Conservation (phyloP, 92 coral and sea anemone genomes). For the Plumapathes pennacea region DNA sequence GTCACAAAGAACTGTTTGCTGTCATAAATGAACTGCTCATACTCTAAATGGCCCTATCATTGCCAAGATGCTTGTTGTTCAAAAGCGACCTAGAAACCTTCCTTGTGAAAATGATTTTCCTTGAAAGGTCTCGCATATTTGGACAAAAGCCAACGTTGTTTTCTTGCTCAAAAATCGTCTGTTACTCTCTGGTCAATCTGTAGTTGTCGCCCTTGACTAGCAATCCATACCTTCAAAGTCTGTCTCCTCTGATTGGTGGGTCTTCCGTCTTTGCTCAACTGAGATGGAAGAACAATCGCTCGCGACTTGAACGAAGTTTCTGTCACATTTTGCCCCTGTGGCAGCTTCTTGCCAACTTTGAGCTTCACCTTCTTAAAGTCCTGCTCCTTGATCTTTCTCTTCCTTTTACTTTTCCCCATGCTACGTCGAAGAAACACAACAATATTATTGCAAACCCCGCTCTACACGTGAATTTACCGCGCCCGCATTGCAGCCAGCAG, state of each 20-base stretch:
- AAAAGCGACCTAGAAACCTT: too few relatives aligned
- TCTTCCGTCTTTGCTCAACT: slow-evolving; percentile 50
- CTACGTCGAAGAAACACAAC: not conserved
- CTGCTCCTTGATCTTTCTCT: slow-evolving; percentile 77
- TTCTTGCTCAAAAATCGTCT: too few relatives aligned
- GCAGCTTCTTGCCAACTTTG: slow-evolving; percentile 84
- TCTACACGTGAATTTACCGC: not conserved
- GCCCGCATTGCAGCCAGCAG: not conserved
- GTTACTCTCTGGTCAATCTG: too few relatives aligned
- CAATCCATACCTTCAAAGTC: slow-evolving; percentile 70
- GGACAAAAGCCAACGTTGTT: too few relatives aligned
- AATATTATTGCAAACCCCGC: not conserved
- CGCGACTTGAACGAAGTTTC: slow-evolving; percentile 84
- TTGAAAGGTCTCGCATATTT: too few relatives aligned
- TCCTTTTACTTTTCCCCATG: slow-evolving; percentile 90
- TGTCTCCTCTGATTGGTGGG: slow-evolving; percentile 77
- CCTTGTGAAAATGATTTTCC: too few relatives aligned
- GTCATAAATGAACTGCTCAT: too few relatives aligned
- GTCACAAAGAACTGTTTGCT: too few relatives aligned
- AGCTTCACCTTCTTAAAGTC: slow-evolving; percentile 95
- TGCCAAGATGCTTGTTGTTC: too few relatives aligned
- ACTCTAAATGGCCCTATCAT: too few relatives aligned
- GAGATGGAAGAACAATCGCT: slow-evolving; percentile 68
- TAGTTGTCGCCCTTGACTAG: too few relatives aligned
- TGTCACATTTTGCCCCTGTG: slow-evolving; percentile 79